Percentiles rank a stretch among this genome's conserved stretches.
These are phyloP conservation scores for Dipodomys ordii DNA, from an alignment of 2,113 vertebrate genomes.

Conservation along the genomic window DNA sequence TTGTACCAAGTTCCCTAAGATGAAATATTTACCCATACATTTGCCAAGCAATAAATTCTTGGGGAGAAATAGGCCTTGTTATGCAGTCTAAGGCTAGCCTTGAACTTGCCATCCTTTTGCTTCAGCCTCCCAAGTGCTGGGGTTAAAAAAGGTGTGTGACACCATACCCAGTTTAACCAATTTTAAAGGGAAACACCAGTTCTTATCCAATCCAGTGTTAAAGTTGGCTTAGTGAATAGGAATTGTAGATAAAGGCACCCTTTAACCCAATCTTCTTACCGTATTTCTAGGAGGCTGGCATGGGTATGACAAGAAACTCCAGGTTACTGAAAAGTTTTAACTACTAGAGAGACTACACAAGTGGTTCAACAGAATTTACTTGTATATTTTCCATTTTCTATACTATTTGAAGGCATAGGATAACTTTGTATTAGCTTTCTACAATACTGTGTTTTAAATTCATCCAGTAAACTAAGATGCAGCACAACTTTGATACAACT, in stretches of 20 bases:
- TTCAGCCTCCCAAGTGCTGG: neutral
- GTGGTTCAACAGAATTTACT: conserved; percentile 80
- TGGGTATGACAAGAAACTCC: conserved; percentile 38
- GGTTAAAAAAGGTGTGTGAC: neutral
- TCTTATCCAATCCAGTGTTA: neutral
- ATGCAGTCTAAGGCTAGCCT: neutral
- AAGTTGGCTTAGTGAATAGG: neutral
- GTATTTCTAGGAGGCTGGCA: neutral
- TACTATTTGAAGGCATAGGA: conserved; percentile 77
- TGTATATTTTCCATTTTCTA: conserved; percentile 80
- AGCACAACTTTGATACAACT: conserved; percentile 75
- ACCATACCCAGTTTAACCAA: neutral
- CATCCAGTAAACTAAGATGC: conserved; percentile 79
- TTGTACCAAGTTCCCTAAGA: conserved; percentile 38
- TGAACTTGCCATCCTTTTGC: neutral
- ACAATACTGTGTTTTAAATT: conserved; percentile 76
- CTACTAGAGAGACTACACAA: conserved; percentile 76
- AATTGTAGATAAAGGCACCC: neutral
- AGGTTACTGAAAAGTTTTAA: conserved; percentile 58
- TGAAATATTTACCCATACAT: neutral
- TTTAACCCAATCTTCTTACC: conserved; percentile 6
- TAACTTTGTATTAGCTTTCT: conserved; percentile 66
- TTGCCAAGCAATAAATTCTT: neutral
- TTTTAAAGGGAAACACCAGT: conserved; percentile 43
- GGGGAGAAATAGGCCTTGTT: neutral